Base-by-base conservation (phyloP, 2,888 invertebrate genomes). In the Lathronympha strigana region DNA sequence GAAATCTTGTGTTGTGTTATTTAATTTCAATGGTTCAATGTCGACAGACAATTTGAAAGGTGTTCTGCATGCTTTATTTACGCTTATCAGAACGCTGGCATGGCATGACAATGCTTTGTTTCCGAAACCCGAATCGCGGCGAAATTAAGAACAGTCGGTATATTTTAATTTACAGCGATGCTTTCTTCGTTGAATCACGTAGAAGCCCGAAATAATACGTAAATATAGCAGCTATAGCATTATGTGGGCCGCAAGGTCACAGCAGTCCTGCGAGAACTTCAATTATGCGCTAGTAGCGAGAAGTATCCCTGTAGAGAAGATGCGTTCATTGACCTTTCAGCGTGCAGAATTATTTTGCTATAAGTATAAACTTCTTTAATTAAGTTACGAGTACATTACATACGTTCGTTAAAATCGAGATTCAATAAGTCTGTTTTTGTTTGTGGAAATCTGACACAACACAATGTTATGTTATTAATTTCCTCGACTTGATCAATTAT, bases 161-260 rank as follows among this genome's bases (percentile, higher is more conserved):
- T 51, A 50, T 51, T 45, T 66, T 61, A 47, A 61, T 54, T 61
- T 49, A 54, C 36, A 53, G 54, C 31, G 28, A 54, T 31, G 54
- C n/a, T 61, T 60, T 66, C 43, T 43, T 54, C 28, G 38, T 17
- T 23, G 47, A 49, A 38, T 54, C 60, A 61, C 54, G 60, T 61
- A 61, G 38, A 53, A 31, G 64, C 38, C 19, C 38, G 40, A 31
- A 31, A 38, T 57, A 45, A 50, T 15, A 47, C 17, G 51, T 53
- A 54, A 47, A 28, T 58, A 51, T 36, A 36, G 50, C 38, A 53
- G 8, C n/a, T 45, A 45, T 58, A 58, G 25, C 11, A 9, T 47
- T 58, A 31, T 17, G 60, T 61, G 60, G 66, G 66, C 28, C 36
- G 60, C 64, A 66, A 66, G 60, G 64, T 51, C 49, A 25, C 38